Percentiles rank a stretch among this genome's conserved stretches.
Conservation (phyloP, 2,888 invertebrate species). For the Drosophila helvetica region DNA sequence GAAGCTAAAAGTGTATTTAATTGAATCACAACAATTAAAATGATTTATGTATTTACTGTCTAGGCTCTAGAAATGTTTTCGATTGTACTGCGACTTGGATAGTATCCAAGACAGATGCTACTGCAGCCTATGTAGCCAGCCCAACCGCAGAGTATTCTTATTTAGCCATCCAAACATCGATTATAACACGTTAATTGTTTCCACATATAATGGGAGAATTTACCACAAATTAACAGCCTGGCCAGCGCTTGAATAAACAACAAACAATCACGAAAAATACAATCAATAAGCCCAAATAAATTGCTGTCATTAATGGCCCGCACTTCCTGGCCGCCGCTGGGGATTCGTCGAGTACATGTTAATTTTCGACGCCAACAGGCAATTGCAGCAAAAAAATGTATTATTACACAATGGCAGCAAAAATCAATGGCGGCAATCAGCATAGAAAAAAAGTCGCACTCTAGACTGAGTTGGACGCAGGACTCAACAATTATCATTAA, state of each 20-base stretch:
- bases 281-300: constrained; percentile 68
- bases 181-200: constrained; percentile 24
- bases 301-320: constrained; percentile 61
- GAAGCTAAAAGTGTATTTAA: constrained; percentile 8
- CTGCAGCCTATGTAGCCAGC: background rate
- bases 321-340: constrained; percentile 40
- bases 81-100: background rate
- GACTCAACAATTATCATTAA: constrained; percentile 39
- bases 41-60: background rate
- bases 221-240: constrained; percentile 47
- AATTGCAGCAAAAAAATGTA: constrained; percentile 53
- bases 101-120: background rate
- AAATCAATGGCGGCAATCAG: constrained; percentile 53
- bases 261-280: constrained; percentile 34
- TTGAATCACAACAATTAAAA: background rate
- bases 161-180: background rate
- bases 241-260: constrained; percentile 26
- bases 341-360: constrained; percentile 55
- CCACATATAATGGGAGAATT: constrained; percentile 12
- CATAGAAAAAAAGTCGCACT: constrained; percentile 15
- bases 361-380: constrained; percentile 56
- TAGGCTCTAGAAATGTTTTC: background rate
- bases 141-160: background rate
- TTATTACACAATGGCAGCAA: constrained; percentile 54
- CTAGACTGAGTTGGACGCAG: background rate